These are phyloP conservation scores for Erythrocercus mccallii DNA, from an alignment of 2,113 vertebrate species.

Conservation along the genomic window DNA sequence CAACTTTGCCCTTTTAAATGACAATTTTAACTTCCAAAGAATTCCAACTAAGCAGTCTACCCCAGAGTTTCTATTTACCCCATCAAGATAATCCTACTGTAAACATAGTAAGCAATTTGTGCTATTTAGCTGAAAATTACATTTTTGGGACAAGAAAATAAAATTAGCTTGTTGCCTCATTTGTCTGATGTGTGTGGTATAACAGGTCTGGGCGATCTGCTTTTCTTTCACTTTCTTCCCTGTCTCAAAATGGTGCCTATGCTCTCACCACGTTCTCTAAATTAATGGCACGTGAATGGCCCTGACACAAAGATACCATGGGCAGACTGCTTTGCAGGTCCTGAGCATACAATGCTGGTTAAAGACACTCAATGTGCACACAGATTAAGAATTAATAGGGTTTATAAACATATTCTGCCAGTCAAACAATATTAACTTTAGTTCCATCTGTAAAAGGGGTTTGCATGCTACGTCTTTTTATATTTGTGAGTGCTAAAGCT, in stretches of 20 bases:
- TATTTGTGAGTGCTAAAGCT: neutral
- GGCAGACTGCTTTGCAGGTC: neutral
- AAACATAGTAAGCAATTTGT: neutral
- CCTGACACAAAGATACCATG: accelerated
- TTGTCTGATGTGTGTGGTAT: neutral
- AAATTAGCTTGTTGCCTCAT: neutral
- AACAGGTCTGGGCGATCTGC: neutral
- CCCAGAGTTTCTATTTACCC: neutral
- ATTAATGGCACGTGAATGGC: neutral
- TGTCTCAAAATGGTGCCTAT: neutral
- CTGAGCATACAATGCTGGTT: accelerated
- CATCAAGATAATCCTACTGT: neutral
- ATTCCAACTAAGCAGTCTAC: neutral
- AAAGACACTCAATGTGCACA: neutral
- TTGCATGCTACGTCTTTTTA: neutral
- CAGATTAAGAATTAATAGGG: neutral
- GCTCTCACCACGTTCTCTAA: neutral
- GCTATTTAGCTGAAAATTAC: neutral
- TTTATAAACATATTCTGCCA: neutral
- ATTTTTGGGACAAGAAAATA: neutral
- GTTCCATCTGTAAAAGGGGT: neutral
- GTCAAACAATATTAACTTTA: neutral
- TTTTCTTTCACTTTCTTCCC: neutral
- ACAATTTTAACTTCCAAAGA: neutral
- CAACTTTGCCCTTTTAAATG: neutral